Evolutionary conservation across 2,888 invertebrate species (phyloP).

Genomic region (Penaeus monodon): DNA sequence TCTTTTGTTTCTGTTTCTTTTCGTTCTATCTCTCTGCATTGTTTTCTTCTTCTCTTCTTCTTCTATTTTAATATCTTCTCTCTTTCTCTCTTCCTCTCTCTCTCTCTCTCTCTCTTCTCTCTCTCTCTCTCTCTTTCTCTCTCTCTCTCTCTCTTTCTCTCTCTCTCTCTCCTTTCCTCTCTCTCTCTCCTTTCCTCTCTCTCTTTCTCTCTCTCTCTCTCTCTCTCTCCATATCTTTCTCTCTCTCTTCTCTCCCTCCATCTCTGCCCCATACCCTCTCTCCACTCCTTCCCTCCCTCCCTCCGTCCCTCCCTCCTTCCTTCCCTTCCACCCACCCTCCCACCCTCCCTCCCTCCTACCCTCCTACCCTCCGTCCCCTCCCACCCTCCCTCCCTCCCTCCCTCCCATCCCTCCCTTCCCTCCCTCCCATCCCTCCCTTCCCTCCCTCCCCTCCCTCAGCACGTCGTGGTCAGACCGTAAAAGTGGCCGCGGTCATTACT

Average conservation of each 20-base stretch:
- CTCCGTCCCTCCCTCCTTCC: neutral
- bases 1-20: too few species aligned
- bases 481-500: constrained; percentile 23
- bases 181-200: neutral
- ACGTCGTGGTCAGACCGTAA: neutral
- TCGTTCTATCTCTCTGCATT: neutral
- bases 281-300: fast-evolving
- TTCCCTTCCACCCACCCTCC: neutral
- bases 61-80: neutral
- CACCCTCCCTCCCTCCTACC: neutral
- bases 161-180: too few species aligned
- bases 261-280: too few species aligned
- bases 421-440: neutral
- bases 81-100: too few species aligned
- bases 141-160: too few species aligned
- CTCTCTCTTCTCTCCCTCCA: too few species aligned
- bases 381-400: neutral
- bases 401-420: neutral
- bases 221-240: too few species aligned
- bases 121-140: too few species aligned
- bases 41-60: neutral
- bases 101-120: too few species aligned
- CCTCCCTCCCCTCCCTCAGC: neutral
- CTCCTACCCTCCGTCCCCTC: neutral
- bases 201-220: neutral